Conservation (phyloP, 2,113 vertebrate species). For the Gnathonemus echidnorhynchus region DNA sequence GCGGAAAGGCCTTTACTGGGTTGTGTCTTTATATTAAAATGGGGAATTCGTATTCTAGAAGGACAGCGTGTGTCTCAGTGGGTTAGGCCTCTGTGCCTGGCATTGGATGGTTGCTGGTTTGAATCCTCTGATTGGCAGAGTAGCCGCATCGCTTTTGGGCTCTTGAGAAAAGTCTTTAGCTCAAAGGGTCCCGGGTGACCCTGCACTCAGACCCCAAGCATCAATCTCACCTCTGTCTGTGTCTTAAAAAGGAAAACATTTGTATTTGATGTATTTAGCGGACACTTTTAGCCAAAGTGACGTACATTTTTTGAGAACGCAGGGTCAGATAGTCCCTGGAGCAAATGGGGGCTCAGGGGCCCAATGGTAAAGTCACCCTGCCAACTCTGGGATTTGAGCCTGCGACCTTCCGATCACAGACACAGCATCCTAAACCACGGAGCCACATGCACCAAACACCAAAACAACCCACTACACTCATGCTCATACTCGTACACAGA, state of each 20-base stretch:
- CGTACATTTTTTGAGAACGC: not conserved
- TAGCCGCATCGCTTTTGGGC: not conserved
- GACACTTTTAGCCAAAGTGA: not conserved
- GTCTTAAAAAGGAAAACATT: not conserved
- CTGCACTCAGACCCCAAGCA: not conserved
- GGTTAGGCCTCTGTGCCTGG: not conserved
- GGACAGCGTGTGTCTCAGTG: not conserved
- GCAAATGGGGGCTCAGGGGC: not conserved
- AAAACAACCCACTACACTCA: not conserved
- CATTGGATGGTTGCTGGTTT: not conserved
- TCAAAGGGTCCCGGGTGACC: not conserved
- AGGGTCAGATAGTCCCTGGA: not conserved
- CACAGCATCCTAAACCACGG: not conserved
- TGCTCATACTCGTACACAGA: not conserved
- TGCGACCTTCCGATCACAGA: not conserved
- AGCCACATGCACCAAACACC: not conserved
- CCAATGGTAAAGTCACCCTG: not conserved
- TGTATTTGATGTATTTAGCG: not conserved
- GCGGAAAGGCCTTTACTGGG: not conserved
- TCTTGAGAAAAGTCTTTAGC: not conserved
- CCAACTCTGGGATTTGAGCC: not conserved
- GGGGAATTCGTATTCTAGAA: not conserved
- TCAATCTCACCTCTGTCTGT: not conserved
- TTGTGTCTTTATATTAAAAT: slow-evolving; percentile 3
- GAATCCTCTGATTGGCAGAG: not conserved